phyloP scores from a whole-genome alignment of 2,888 invertebrate genomes.

The Plusia festucae region DNA sequence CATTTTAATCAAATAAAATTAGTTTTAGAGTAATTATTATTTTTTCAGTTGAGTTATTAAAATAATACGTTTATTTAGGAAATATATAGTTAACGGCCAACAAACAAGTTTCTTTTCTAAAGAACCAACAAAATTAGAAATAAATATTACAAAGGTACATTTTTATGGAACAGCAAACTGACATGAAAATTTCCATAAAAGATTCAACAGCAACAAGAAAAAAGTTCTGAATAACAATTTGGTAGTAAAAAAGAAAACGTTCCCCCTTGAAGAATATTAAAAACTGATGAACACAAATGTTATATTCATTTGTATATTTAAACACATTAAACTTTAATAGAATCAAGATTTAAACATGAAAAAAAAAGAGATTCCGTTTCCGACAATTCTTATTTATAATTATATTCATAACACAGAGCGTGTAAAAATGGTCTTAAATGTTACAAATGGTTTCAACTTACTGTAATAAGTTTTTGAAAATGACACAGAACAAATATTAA shows the following conservation, averaged over 20 bases:
- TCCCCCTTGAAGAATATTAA: neutral
- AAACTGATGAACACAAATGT: constrained; percentile 8
- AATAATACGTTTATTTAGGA: too few relatives aligned
- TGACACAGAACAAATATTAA: too few relatives aligned
- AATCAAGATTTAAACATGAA: too few relatives aligned
- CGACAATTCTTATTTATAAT: too few relatives aligned
- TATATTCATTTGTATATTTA: constrained; percentile 27
- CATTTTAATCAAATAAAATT: too few relatives aligned
- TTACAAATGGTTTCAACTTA: too few relatives aligned
- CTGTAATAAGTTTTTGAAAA: too few relatives aligned
- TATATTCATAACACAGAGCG: too few relatives aligned
- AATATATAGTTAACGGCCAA: neutral
- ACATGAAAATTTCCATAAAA: constrained; percentile 27
- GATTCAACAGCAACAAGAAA: constrained; percentile 18
- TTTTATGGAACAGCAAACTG: constrained; percentile 21
- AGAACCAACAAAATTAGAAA: constrained; percentile 12
- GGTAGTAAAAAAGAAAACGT: constrained; percentile 1
- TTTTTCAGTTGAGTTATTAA: too few relatives aligned
- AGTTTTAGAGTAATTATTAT: too few relatives aligned
- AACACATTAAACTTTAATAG: constrained; percentile 11
- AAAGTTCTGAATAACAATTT: constrained; percentile 33
- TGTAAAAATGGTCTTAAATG: too few relatives aligned
- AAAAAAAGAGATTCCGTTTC: constrained; percentile 8
- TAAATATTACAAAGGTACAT: constrained; percentile 26
- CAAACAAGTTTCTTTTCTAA: constrained; percentile 3